A percentile compares a stretch with the other conserved stretches of the same genome.
phyloP scores from a whole-genome alignment of 2,113 vertebrate genomes.

The Formicarius rufipectus region DNA sequence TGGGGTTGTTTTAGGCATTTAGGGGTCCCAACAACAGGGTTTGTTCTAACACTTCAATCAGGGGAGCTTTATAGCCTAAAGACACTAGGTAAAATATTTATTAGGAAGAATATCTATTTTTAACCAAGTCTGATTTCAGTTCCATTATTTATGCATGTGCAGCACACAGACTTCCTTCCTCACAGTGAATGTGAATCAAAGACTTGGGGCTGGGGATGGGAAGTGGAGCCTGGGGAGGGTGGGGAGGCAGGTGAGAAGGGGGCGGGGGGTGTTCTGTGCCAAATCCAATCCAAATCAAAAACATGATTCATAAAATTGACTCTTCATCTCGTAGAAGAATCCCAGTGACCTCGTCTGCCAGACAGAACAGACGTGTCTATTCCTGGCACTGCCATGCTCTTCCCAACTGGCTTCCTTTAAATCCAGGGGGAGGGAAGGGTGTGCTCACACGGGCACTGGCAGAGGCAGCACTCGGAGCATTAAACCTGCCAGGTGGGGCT shows the following conservation, averaged over 20 bases:
- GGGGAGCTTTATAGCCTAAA: constrained; percentile 51
- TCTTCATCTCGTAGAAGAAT: neutral
- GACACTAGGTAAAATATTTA: constrained; percentile 76
- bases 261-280: neutral
- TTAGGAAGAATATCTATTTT: constrained; percentile 73
- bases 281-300: neutral
- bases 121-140: constrained; percentile 68
- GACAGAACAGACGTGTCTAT: accelerated
- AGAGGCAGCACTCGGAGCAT: neutral
- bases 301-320: neutral
- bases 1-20: neutral
- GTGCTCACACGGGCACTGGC: accelerated
- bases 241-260: neutral
- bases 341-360: neutral
- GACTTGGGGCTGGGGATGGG: neutral
- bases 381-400: neutral
- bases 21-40: neutral
- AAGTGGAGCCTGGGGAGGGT: neutral
- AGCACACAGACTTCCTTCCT: neutral
- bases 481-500: accelerated
- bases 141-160: constrained; percentile 72
- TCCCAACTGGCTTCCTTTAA: accelerated
- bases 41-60: constrained; percentile 11
- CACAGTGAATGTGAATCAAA: neutral
- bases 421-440: neutral